Conservation (phyloP, 1,140 invertebrate species). For the Lepidotrigona ventralis region DNA sequence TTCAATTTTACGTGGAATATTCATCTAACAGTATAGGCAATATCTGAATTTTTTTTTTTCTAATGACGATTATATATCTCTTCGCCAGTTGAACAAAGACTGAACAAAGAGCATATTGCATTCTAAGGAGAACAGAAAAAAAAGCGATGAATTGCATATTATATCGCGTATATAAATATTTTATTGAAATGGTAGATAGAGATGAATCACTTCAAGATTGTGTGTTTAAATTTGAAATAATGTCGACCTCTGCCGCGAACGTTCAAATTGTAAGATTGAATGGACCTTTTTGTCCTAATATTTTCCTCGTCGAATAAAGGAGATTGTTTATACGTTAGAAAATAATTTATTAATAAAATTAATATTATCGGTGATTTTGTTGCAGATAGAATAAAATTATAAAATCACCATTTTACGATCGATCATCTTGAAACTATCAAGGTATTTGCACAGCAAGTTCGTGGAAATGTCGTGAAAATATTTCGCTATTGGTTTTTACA, state of each 20-base stretch:
- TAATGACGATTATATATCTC: neutral
- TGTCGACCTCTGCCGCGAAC: neutral
- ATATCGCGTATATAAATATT: conserved; percentile 18
- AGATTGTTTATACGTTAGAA: neutral
- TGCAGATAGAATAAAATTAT: neutral
- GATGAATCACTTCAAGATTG: neutral
- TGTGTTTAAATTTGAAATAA: neutral
- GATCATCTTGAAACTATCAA: neutral
- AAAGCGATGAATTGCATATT: neutral
- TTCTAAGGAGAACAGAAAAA: neutral
- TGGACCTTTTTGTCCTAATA: too few relatives aligned
- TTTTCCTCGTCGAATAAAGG: neutral
- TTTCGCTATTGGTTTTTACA: neutral
- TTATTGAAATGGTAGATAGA: conserved; percentile 3
- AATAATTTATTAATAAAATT: neutral
- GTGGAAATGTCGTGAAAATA: neutral
- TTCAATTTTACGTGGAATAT: neutral
- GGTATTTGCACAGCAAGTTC: neutral
- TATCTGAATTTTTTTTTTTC: neutral
- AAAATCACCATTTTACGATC: neutral
- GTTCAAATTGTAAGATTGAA: neutral
- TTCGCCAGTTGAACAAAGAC: neutral
- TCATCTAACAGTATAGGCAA: neutral
- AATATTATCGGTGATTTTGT: neutral
- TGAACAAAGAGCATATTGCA: conserved; percentile 1